Percentiles rank a stretch among this genome's conserved stretches.
Conservation (phyloP, 2,888 invertebrate genomes). For the Buathra laborator region DNA sequence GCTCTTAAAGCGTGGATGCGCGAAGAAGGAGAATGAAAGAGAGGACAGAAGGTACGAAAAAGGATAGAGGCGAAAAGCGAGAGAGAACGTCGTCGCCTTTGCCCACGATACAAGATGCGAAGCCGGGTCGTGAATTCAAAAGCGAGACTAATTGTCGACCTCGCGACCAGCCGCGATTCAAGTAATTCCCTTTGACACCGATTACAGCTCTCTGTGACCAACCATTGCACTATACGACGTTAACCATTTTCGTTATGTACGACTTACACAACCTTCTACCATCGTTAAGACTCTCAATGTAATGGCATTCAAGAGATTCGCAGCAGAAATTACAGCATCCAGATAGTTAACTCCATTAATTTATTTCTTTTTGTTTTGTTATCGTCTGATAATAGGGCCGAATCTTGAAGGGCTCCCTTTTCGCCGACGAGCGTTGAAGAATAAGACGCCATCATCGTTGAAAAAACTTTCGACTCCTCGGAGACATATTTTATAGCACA, state of each 20-base stretch:
- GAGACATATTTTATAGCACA: not conserved
- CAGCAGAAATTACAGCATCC: not conserved
- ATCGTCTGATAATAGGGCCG: too few species aligned
- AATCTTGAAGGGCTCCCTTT: not conserved
- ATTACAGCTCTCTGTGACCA: not conserved
- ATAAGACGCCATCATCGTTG: too few species aligned
- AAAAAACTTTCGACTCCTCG: too few species aligned
- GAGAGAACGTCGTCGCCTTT: slow-evolving; percentile 25
- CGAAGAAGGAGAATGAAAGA: slow-evolving; percentile 10
- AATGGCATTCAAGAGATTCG: not conserved
- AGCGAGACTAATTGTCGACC: slow-evolving; percentile 56
- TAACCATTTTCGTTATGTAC: not conserved
- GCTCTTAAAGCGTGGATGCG: slow-evolving; percentile 33
- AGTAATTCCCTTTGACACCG: slow-evolving; percentile 27
- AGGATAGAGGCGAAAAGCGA: slow-evolving; percentile 45
- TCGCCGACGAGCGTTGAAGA: too few species aligned
- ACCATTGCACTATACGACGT: not conserved
- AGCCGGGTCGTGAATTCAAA: slow-evolving; percentile 37
- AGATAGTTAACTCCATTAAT: not conserved
- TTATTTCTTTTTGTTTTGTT: not conserved
- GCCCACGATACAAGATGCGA: slow-evolving; percentile 11
- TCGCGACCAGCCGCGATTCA: slow-evolving; percentile 35
- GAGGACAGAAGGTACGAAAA: slow-evolving; percentile 28
- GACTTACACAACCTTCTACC: not conserved
- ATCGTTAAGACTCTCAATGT: too few species aligned